Evolutionary conservation across 2,797 vertebrate species (phyloP).

Genomic region (Tarsius wallacei): DNA sequence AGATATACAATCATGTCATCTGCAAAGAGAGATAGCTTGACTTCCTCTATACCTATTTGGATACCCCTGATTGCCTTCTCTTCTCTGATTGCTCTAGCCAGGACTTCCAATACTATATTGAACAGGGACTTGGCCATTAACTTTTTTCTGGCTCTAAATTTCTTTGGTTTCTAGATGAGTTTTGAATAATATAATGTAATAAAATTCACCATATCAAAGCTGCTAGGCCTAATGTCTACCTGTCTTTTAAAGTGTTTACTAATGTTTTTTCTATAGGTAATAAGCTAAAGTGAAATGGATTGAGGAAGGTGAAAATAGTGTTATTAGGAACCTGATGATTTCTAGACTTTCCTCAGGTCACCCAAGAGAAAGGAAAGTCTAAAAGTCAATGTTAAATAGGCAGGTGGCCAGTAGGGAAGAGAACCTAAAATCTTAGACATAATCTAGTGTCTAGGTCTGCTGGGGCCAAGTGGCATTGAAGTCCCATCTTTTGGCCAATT

Average conservation of each 20-base stretch:
- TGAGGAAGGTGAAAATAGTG: background rate
- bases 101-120: too few relatives aligned
- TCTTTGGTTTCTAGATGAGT: slow-evolving; percentile 26
- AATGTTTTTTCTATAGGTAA: background rate
- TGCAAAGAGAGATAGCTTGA: too few relatives aligned
- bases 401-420: background rate
- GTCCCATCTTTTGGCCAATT: background rate
- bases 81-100: too few relatives aligned
- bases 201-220: background rate
- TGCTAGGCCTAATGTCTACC: background rate
- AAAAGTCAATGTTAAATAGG: background rate
- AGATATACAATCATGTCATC: too few relatives aligned
- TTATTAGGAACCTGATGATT: background rate
- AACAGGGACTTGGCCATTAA: too few relatives aligned
- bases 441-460: background rate
- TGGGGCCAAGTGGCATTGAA: background rate
- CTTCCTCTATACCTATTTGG: too few relatives aligned
- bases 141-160: slow-evolving; percentile 27
- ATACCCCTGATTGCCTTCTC: too few relatives aligned
- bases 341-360: background rate
- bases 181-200: background rate
- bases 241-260: background rate
- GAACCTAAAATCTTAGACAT: slow-evolving; percentile 1
- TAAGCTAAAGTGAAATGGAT: background rate
- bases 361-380: slow-evolving; percentile 2